Conservation (phyloP, 2,113 vertebrate genomes). For the Epinephelus moara region DNA sequence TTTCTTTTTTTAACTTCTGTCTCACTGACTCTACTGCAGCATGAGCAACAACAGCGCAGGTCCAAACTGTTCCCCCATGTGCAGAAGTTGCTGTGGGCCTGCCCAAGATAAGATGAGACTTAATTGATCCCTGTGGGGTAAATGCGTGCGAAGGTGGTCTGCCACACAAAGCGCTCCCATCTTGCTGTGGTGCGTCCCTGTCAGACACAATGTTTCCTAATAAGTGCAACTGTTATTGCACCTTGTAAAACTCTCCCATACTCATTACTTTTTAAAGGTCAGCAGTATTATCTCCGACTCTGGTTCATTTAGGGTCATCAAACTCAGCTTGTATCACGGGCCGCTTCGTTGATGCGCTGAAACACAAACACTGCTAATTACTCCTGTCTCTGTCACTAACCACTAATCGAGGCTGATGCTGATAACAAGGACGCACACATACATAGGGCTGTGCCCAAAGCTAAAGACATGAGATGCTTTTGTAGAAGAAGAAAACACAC, state of each 20-base stretch:
- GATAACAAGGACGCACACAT: slow-evolving; percentile 34
- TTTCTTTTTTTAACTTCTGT: too few species aligned
- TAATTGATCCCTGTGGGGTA: slow-evolving; percentile 34
- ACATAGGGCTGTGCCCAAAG: neutral
- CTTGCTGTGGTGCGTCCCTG: neutral
- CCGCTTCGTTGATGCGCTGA: slow-evolving; percentile 2
- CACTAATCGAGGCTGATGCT: slow-evolving; percentile 45
- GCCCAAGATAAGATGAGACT: slow-evolving; percentile 15
- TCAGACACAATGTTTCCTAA: slow-evolving; percentile 16
- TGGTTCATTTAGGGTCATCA: slow-evolving; percentile 45
- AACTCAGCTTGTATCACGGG: slow-evolving; percentile 19
- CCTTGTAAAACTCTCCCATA: slow-evolving; percentile 13
- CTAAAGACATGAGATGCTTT: slow-evolving; percentile 15
- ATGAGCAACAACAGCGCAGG: neutral
- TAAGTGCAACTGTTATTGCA: slow-evolving; percentile 19
- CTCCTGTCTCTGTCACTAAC: slow-evolving; percentile 39
- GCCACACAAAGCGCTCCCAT: neutral
- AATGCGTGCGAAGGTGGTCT: neutral
- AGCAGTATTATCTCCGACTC: slow-evolving; percentile 24
- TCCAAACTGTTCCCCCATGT: neutral
- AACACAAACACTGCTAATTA: slow-evolving; percentile 59
- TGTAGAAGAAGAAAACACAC: neutral
- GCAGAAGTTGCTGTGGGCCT: neutral
- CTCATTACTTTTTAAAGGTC: slow-evolving; percentile 50
- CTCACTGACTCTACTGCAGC: neutral